Base-by-base conservation (phyloP, 1,140 invertebrate species). In the Chymomyza costata region DNA sequence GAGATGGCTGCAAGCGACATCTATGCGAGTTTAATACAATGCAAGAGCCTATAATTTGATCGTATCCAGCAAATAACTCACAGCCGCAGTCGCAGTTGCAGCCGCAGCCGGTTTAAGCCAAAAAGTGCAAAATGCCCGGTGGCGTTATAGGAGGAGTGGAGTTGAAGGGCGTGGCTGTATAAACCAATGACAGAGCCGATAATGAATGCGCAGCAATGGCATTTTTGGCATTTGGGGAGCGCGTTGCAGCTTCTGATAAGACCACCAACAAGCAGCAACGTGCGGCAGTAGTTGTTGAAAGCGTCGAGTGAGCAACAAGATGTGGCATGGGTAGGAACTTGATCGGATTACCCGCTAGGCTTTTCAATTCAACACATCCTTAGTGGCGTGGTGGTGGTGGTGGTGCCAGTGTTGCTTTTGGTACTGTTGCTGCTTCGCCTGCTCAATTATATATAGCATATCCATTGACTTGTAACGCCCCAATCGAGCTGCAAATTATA, bases 291-390 rank as follows among this genome's bases (percentile, higher is more conserved):
- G 73, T 80, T 80, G 67, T 80, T 80, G 73, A 80, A 80, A 80
- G 73, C 73, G 73, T 80, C 56, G 73, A 65, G 50, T 68, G 70
- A 47, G 44, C 70, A 74, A 48, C 65, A 37, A 57, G 57, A 19
- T 6, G 3, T 21, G 37, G 35, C 48, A 40, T 48, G 46, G 51
- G 45, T 14, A 28, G 18, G 53, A 17, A 28, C 44, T 64, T 63
- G 73, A 80, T 80, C 73, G 73, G 73, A 80, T 80, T 80, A 80
- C 73, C 73, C 73, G 67, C 53, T 55, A 80, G 73, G 73, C 73
- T 80, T 80, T 80, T 80, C 64, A 80, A 80, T 80, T 80, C 73
- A 80, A 80, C 73, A 80, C 73, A 80, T 80, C 73, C 73, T 80
- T 3, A 11, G n/a, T n/a, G n/a, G n/a, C n/a, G n/a, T n/a, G n/a